Base-by-base conservation (phyloP, 1,140 invertebrate genomes). In the Ceratitis capitata region DNA sequence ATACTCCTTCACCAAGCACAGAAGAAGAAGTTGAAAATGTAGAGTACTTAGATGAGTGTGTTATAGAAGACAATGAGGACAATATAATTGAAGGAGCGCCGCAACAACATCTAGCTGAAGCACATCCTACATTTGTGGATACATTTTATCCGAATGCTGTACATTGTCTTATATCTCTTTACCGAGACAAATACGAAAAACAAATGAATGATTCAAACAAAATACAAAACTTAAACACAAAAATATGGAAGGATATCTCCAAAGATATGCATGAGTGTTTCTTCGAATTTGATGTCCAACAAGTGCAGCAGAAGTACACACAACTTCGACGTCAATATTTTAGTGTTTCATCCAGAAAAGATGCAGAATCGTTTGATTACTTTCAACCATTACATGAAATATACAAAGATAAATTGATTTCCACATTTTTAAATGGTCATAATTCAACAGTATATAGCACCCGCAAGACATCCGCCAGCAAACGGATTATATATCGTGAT, bases 131-230 rank as follows among this genome's bases (percentile, higher is more conserved):
- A 29, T 45, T 61, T 29, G 78, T 64, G 29, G 69, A 45, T 47
- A 61, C 26, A 45, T 86, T 86, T 35, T 86, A 86, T 49, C 85
- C 85, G 16, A 86, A 86, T 86, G 85, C 85, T 23, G 84, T 86
- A 10, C 69, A 86, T 3, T 86, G 85, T 10, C 64, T 86, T 3
- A 56, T 86, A 12, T 47, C 83, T 35, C 83, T 86, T 26, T 86
- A 86, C 49, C 69, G 74, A 12, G 23, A 47, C 2, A 84, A 86
- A 61, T 86, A 86, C 14, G 45, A 86, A 16, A 49, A 42, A 7
- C 12, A 45, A 12, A 51, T 69, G 39, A 85, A 64, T 16, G 51
- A 39, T 16, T 0, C n/a, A 14, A 9, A 74, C 29, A 47, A 83
- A 47, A 49, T 82, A 16, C 45, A 58, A 61, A 61, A 4, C n/a